Evolutionary conservation across 2,888 invertebrate species (phyloP).

Genomic region (Macrophya annulata): DNA sequence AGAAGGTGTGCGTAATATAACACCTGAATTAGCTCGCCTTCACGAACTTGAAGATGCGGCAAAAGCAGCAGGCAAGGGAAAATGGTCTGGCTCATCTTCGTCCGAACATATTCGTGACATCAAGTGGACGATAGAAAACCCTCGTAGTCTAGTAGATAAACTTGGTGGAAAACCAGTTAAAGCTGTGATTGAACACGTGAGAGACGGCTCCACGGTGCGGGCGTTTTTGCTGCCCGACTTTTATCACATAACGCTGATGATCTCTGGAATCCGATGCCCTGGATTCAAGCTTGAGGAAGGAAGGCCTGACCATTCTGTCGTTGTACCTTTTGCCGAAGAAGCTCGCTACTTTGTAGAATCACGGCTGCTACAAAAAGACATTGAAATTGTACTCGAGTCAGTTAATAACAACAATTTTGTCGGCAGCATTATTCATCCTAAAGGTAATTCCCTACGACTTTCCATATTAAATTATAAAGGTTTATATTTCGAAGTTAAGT

Average conservation of each 20-base stretch:
- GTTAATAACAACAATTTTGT: conserved; percentile 96
- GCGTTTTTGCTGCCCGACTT: conserved; percentile 95
- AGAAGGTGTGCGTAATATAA: conserved; percentile 84
- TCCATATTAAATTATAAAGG: conserved; percentile 43
- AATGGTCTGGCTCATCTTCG: conserved; percentile 83
- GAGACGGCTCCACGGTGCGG: conserved; percentile 97
- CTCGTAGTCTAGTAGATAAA: conserved; percentile 91
- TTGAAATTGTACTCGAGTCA: conserved; percentile 94
- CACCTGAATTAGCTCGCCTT: conserved; percentile 86
- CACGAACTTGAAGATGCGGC: conserved; percentile 95
- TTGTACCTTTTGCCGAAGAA: conserved; percentile 91
- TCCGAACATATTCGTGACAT: conserved; percentile 91
- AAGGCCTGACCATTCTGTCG: conserved; percentile 85
- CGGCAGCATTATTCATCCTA: conserved; percentile 96
- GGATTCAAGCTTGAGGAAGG: conserved; percentile 91
- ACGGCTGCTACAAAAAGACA: conserved; percentile 93
- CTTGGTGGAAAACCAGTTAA: conserved; percentile 92
- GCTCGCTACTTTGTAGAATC: conserved; percentile 97
- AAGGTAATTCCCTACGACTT: conserved; percentile 80
- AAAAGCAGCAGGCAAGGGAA: conserved; percentile 93
- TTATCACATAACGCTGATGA: conserved; percentile 96
- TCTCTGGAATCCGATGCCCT: conserved; percentile 95
- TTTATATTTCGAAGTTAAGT: no score
- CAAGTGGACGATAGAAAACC: conserved; percentile 94
- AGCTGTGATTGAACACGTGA: conserved; percentile 98